Percentiles rank a stretch among this genome's conserved stretches.
These are phyloP conservation scores for Phyllotreta cruciferae DNA, from an alignment of 2,888 invertebrate species.

Conservation along the genomic window DNA sequence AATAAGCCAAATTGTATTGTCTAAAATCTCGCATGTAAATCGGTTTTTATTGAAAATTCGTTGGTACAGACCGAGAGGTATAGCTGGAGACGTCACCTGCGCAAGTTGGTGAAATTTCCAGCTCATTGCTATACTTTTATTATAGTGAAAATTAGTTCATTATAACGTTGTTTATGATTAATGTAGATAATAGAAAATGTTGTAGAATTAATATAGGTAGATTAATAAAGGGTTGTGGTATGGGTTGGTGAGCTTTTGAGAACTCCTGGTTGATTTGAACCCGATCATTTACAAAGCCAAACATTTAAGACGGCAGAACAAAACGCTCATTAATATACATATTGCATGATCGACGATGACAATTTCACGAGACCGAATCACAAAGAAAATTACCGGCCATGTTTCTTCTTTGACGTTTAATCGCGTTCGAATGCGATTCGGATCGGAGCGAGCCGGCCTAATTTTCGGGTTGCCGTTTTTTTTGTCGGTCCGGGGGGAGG, in stretches of 20 bases:
- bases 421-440: conserved; percentile 37
- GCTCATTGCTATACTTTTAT: too few relatives aligned
- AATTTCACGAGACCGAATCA: conserved; percentile 40
- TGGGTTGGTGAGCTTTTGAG: conserved; percentile 7
- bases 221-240: too few relatives aligned
- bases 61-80: too few relatives aligned
- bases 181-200: too few relatives aligned
- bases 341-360: conserved; percentile 43
- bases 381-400: conserved; percentile 40
- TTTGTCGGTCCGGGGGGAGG: not conserved
- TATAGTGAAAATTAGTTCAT: too few relatives aligned
- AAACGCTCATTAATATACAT: conserved; percentile 42
- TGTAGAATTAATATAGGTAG: too few relatives aligned
- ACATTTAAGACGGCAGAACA: conserved; percentile 30
- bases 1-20: too few relatives aligned
- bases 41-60: too few relatives aligned
- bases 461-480: conserved; percentile 28
- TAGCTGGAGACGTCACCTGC: not conserved
- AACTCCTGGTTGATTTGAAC: conserved; percentile 16
- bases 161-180: too few relatives aligned
- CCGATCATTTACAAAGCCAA: conserved; percentile 24
- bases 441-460: conserved; percentile 30
- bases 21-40: too few relatives aligned
- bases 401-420: conserved; percentile 42
- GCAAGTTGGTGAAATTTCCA: too few relatives aligned